Evolutionary conservation across 2,113 vertebrate genomes (phyloP), one percentile per base, ranked within the genome.

Genomic region (Gobius niger): DNA sequence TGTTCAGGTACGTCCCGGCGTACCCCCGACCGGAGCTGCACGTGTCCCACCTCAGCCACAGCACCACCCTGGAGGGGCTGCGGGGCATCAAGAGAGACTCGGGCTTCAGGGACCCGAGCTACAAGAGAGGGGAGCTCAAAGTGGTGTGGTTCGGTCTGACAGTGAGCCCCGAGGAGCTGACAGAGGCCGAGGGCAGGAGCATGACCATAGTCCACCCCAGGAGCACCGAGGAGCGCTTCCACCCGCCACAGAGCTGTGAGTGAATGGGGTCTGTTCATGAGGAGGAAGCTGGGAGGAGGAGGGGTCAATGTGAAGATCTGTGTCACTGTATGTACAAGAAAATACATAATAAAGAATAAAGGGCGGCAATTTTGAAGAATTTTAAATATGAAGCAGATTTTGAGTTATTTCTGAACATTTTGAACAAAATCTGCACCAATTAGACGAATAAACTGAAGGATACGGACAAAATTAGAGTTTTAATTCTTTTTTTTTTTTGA

Each of bases 81-180:
- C 0, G 0, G 0, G 63, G 74, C 2, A 80, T 82, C 73, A 9
- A 7, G 47, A 0, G 0, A 0, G 42, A 65, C 0, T 0, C 0
- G 0, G 80, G 83, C 16, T 85, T 80, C 54, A 10, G 0, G 47
- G 47, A 8, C 7, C 41, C 44, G 0, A 6, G 54, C 13, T 57
- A 57, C 24, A 14, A 19, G 10, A 0, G 0, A 0, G 18, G 0
- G 0, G 0, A 0, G 5, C 40, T 14, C 7, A 6, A 16, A 44
- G 54, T 76, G 69, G 5, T 69, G 40, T 86, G 81, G 81, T 86
- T 70, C 67, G 77, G 59, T 72, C 54, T 57, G 54, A 57, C 54
- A 6, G 24, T 40, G 24, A 57, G 19, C 24, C 12, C 18, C 7
- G 54, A 51, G 0, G 76, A 80, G 14, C 40, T 85, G 0, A 7